Percentiles rank a stretch among this genome's conserved stretches.
phyloP scores from a whole-genome alignment of 30 jellyfish, hydroid and myxozoan genomes.

The Hydractinia echinata region DNA sequence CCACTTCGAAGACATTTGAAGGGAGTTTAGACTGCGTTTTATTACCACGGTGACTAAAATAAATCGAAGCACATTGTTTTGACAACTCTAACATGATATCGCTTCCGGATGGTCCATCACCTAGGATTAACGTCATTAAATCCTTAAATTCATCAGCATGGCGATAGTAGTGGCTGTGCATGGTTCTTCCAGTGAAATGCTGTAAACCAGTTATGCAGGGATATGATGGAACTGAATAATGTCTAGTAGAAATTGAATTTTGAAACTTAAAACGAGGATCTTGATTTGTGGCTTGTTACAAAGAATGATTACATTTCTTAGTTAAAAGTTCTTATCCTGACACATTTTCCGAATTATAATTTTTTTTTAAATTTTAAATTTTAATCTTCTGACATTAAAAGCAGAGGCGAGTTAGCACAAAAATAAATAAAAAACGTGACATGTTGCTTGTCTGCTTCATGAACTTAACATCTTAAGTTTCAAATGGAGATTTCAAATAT shows the following conservation, averaged over 20 bases:
- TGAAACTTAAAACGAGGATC: neutral
- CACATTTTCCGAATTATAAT: too few relatives aligned
- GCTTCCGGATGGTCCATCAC: slow-evolving; percentile 80
- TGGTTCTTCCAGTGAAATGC: slow-evolving; percentile 39
- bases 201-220: slow-evolving; percentile 51
- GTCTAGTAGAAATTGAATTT: slow-evolving; percentile 31
- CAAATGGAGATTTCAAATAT: too few relatives aligned
- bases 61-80: slow-evolving; percentile 35
- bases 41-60: slow-evolving; percentile 49
- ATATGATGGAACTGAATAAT: slow-evolving; percentile 41
- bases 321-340: too few relatives aligned
- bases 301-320: too few relatives aligned
- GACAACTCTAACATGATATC: slow-evolving; percentile 75
- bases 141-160: slow-evolving; percentile 56
- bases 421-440: too few relatives aligned
- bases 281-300: neutral
- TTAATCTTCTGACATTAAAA: too few relatives aligned
- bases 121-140: slow-evolving; percentile 42
- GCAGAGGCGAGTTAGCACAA: too few relatives aligned
- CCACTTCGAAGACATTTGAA: slow-evolving; percentile 36
- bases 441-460: too few relatives aligned
- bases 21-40: slow-evolving; percentile 33
- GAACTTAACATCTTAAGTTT: too few relatives aligned
- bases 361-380: too few relatives aligned
- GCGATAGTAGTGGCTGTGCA: slow-evolving; percentile 73